These are phyloP conservation scores for Monoplex corrugatus DNA, from an alignment of 2,888 invertebrate species.

Conservation along the genomic window DNA sequence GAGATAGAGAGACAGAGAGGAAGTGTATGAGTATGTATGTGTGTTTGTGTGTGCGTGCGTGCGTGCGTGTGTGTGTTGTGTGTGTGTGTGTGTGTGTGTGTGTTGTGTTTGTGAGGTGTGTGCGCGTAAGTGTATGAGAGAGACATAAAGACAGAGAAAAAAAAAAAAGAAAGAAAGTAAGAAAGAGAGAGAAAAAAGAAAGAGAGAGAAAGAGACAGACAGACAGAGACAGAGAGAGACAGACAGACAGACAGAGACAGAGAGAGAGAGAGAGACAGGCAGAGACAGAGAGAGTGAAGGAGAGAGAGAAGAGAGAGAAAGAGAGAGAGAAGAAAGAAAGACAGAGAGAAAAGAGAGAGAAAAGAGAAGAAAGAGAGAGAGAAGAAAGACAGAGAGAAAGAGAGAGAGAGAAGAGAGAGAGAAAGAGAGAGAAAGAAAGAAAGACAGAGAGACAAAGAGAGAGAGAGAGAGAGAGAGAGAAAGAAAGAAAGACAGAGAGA, in stretches of 20 bases:
- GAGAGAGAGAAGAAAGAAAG: no score
- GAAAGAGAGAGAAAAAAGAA: neutral
- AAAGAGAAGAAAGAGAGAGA: no score
- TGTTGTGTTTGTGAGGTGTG: neutral
- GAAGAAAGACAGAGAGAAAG: no score
- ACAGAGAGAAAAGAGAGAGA: no score
- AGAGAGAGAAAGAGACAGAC: neutral
- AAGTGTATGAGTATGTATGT: neutral
- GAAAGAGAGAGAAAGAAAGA: no score
- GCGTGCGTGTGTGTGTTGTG: no score
- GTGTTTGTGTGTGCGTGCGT: no score
- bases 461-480: no score
- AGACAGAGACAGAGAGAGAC: neutral
- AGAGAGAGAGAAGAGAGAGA: no score
- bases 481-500: no score
- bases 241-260: neutral
- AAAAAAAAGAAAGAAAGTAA: neutral
- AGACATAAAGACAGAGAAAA: neutral
- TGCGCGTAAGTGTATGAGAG: neutral
- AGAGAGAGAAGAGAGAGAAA: neutral
- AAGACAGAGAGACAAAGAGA: no score
- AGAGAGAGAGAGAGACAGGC: neutral
- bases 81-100: neutral
- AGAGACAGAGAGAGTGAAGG: neutral
- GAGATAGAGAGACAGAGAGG: neutral